Evolutionary conservation across 2,888 invertebrate genomes (phyloP).

Genomic region (Metacarcinus magister): DNA sequence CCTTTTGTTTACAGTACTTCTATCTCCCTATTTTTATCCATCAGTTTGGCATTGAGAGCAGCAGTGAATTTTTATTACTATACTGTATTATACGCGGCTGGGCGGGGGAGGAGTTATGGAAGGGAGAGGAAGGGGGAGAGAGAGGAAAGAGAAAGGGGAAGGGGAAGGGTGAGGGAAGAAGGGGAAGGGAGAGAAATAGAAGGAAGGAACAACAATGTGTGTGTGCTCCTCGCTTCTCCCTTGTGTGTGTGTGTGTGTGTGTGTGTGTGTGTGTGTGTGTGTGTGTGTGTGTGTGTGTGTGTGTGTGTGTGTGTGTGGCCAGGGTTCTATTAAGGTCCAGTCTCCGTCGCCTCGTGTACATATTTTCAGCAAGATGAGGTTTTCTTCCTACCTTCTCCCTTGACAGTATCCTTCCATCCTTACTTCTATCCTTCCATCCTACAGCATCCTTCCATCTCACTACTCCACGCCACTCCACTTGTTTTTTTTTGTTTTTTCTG

Average conservation of each 20-base stretch:
- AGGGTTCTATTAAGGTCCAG: not conserved
- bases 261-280: constrained; percentile 23
- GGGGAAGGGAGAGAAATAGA: not conserved
- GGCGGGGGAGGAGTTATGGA: not conserved
- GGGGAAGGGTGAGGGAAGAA: not conserved
- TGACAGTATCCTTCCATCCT: no score
- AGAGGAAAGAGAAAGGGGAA: not conserved
- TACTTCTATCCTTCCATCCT: not conserved
- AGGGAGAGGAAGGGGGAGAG: not conserved
- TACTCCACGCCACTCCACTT: no score
- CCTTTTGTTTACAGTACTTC: not conserved
- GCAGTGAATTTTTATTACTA: not conserved
- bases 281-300: not conserved
- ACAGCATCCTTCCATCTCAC: not conserved
- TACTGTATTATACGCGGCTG: not conserved
- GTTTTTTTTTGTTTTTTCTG: no score
- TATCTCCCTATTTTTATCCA: not conserved
- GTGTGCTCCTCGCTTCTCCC: not conserved
- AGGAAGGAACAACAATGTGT: not conserved
- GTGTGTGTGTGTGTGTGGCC: not conserved
- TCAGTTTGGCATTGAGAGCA: not conserved
- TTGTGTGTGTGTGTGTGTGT: constrained; percentile 19
- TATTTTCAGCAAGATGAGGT: not conserved
- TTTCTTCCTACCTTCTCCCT: not conserved
- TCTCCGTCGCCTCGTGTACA: no score